phyloP scores from a whole-genome alignment of 2,113 vertebrate genomes.

The Rhipidura dahli region DNA sequence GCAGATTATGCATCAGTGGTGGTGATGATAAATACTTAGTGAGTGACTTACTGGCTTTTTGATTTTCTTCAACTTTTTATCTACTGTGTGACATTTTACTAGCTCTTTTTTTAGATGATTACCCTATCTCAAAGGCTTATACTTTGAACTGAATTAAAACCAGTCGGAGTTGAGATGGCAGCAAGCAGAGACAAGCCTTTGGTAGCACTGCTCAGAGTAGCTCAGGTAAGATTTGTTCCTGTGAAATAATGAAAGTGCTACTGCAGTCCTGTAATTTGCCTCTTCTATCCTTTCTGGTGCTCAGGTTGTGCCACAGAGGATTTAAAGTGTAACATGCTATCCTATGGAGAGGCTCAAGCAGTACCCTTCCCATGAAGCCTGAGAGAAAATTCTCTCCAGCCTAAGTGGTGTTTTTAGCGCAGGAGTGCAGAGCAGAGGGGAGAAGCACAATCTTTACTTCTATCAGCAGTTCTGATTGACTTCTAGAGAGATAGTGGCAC shows the following conservation, averaged over 20 bases:
- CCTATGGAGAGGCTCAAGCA: neutral
- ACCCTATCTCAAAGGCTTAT: neutral
- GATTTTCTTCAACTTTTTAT: neutral
- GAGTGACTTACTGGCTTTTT: neutral
- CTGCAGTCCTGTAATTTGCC: neutral
- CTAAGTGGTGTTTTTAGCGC: neutral
- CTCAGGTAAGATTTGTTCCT: neutral
- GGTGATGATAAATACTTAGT: neutral
- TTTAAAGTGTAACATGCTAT: neutral
- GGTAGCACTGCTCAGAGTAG: neutral
- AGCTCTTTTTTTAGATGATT: neutral
- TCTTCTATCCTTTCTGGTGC: neutral
- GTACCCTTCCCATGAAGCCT: neutral
- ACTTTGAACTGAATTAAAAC: neutral
- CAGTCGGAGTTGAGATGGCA: neutral
- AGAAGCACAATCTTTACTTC: neutral
- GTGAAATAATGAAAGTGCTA: neutral
- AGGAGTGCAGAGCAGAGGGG: neutral
- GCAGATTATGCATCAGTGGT: neutral
- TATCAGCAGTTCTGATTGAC: neutral
- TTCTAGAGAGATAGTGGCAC: neutral
- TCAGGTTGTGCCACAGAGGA: neutral
- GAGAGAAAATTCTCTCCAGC: neutral
- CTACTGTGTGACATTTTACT: neutral
- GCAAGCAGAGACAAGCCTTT: neutral